phyloP scores from a whole-genome alignment of 2,113 vertebrate species.

The Bombycilla garrulus region DNA sequence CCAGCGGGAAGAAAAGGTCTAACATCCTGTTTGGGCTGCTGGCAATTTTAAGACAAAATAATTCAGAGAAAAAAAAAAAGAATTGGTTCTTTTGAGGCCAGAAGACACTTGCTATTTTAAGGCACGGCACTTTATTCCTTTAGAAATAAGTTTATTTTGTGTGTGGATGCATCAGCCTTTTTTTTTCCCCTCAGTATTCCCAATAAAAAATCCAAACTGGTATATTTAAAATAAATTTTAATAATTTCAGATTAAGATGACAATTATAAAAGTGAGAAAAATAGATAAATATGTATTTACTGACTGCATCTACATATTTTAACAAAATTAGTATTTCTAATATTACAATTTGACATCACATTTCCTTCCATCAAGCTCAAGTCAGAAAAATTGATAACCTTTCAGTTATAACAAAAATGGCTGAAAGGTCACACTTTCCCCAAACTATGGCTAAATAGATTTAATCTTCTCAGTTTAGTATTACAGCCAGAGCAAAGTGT shows the following conservation, averaged over 20 bases:
- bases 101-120: background rate
- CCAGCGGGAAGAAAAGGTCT: background rate
- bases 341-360: background rate
- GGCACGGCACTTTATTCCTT: background rate
- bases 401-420: background rate
- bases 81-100: background rate
- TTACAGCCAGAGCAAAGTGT: constrained; percentile 18
- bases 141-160: background rate
- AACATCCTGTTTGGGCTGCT: constrained; percentile 16
- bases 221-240: background rate
- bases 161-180: background rate
- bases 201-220: background rate
- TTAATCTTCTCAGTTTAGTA: constrained; percentile 15
- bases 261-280: background rate
- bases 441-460: constrained; percentile 26
- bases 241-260: background rate
- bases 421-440: constrained; percentile 25
- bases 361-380: background rate
- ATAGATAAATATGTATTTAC: background rate
- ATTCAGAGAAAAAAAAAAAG: background rate
- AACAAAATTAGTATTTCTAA: background rate
- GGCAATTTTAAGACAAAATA: constrained; percentile 31
- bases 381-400: background rate
- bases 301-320: background rate
- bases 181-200: background rate